Evolutionary conservation across 2,888 invertebrate species (phyloP).

Genomic region (Rapana venosa): DNA sequence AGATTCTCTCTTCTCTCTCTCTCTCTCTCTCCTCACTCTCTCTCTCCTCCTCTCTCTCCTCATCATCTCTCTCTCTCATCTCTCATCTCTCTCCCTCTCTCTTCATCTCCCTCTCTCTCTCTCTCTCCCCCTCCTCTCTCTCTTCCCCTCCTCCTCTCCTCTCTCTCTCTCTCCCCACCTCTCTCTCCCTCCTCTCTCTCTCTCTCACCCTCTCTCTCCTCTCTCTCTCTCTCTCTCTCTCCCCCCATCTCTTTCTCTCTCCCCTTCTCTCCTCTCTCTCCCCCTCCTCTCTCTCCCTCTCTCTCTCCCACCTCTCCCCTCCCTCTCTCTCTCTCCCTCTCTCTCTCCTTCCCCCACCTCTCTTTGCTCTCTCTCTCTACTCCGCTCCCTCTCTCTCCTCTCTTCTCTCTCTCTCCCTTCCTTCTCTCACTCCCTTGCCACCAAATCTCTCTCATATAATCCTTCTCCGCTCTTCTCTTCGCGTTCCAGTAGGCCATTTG

Average conservation of each 20-base stretch:
- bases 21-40: slow-evolving; percentile 9
- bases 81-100: background rate
- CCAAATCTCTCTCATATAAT: background rate
- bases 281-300: background rate
- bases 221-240: slow-evolving; percentile 23
- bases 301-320: background rate
- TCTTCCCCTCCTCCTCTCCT: slow-evolving; percentile 20
- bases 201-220: background rate
- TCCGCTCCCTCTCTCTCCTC: too few species aligned
- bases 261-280: background rate
- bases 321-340: slow-evolving; percentile 8
- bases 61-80: background rate
- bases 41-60: background rate
- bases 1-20: background rate
- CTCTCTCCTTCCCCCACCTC: background rate
- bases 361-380: too few species aligned
- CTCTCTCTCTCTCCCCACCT: background rate
- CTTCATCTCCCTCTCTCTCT: slow-evolving; percentile 1
- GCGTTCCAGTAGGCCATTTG: too few species aligned
- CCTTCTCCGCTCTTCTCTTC: background rate
- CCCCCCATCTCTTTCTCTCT: slow-evolving; percentile 18
- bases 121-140: background rate
- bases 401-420: too few species aligned
- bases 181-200: slow-evolving; percentile 20
- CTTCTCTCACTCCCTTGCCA: background rate